Evolutionary conservation across 2,888 invertebrate genomes (phyloP), one percentile per base, ranked within the genome.

Genomic region (Amblyteles armatorius): DNA sequence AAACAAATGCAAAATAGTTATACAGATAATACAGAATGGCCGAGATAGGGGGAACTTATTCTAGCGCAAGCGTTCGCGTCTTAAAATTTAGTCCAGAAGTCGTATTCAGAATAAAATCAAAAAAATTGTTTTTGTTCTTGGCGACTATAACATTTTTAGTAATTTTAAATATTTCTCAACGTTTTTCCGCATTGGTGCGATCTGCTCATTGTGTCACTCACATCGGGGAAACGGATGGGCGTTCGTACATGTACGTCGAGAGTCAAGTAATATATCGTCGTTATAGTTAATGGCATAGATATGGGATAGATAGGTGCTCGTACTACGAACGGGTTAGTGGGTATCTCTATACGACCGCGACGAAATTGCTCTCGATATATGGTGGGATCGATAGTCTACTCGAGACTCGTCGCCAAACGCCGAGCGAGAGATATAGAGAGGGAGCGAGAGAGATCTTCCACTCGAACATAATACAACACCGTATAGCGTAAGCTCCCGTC

Each of bases 361-460:
- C 77, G 77, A 77, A 77, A 77, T 77, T 52, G 67, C 67, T 67
- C 77, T 67, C 65, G 77, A 77, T 77, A 67, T 76, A 65, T 63
- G 50, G 16, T 22, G 33, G 77, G 77, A 77, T 77, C 77, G 77
- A 77, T 77, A 77, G 67, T 77, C 65, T 67, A 77, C 77, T 77
- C 77, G 77, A 77, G 67, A 77, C 77, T 52, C 40, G 36, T 33
- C 76, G 68, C 44, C 44, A 67, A 77, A 55, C 67, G 50, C 26
- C 55, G 77, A 67, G 33, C 13, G 33, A 33, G 60, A 4, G 44
- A 16, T 44, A 44, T 6, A 11, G 22, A 26, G 57, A 3, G 57
- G 22, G 44, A 44, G 44, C 13, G 44, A 16, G 52, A 52, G n/a
- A 5, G 60, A 63, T 63, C 60, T 77, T 77, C 77, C 77, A 67